phyloP scores from a whole-genome alignment of 1,140 invertebrate genomes.

The Choristoneura fumiferana region DNA sequence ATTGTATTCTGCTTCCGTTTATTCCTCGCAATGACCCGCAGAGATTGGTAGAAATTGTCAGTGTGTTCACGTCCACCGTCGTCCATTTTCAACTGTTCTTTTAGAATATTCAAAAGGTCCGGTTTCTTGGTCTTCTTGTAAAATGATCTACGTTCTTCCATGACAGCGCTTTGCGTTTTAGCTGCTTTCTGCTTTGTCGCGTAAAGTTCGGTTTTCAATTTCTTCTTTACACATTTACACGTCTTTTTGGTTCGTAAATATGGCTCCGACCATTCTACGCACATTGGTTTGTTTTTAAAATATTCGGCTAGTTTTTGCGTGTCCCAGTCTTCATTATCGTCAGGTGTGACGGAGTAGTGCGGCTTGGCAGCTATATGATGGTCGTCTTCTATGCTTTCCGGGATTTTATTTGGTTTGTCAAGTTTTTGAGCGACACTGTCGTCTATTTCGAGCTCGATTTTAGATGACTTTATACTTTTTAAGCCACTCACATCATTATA shows the following conservation, averaged over 20 bases:
- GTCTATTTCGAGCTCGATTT: conserved; percentile 37
- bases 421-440: conserved; percentile 42
- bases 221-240: conserved; percentile 27
- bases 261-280: conserved; percentile 23
- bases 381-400: no score
- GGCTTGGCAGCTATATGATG: no score
- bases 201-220: conserved; percentile 22
- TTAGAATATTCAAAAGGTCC: conserved; percentile 41
- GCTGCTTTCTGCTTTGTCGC: conserved; percentile 20
- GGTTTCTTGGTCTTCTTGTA: conserved; percentile 35
- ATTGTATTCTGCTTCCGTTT: conserved; percentile 30
- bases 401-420: conserved; percentile 1
- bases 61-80: conserved; percentile 34
- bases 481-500: background rate
- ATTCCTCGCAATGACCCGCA: conserved; percentile 45
- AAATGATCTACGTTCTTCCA: background rate
- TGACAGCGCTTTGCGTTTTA: conserved; percentile 12
- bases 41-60: conserved; percentile 43
- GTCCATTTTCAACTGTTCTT: conserved; percentile 39
- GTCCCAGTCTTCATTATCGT: no score
- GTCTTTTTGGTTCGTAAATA: conserved; percentile 5
- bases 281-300: conserved; percentile 9
- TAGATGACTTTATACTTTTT: conserved; percentile 19
- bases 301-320: background rate
- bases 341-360: no score